These are phyloP conservation scores for Pristionchus arcanus DNA, from an alignment of 2,888 invertebrate genomes.

Conservation along the genomic window DNA sequence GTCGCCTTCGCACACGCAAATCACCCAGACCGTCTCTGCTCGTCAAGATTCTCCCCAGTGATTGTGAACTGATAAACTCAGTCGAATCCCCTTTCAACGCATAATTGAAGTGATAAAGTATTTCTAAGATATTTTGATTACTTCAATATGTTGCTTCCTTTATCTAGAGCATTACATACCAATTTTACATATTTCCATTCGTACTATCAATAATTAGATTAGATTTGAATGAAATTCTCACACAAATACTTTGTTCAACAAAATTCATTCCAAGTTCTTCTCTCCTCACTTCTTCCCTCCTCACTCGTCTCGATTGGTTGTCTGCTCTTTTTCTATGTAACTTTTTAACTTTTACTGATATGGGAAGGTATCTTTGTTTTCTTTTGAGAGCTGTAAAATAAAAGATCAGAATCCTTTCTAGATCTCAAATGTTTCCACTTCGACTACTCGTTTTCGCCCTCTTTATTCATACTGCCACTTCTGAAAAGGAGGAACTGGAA, in stretches of 20 bases:
- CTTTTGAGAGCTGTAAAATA: no score
- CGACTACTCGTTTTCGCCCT: conserved; percentile 13
- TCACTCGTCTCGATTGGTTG: background rate
- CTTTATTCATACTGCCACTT: background rate
- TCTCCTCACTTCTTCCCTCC: background rate
- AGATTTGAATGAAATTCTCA: no score
- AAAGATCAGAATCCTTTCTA: background rate
- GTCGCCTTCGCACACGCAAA: background rate
- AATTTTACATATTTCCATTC: no score
- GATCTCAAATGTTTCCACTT: background rate
- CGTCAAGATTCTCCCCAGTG: background rate
- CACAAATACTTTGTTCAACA: no score
- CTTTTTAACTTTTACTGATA: background rate
- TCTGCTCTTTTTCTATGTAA: background rate
- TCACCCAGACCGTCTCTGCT: background rate
- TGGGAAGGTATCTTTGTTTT: no score
- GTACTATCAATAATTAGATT: no score
- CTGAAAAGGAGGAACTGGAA: no score
- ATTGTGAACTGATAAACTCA: background rate
- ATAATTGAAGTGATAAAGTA: background rate
- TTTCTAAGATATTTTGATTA: no score
- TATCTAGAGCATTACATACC: no score
- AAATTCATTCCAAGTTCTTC: no score
- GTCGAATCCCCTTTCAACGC: background rate
- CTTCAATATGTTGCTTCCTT: no score